Conservation (phyloP, 2,113 vertebrate genomes). For the Hemiscyllium ocellatum region DNA sequence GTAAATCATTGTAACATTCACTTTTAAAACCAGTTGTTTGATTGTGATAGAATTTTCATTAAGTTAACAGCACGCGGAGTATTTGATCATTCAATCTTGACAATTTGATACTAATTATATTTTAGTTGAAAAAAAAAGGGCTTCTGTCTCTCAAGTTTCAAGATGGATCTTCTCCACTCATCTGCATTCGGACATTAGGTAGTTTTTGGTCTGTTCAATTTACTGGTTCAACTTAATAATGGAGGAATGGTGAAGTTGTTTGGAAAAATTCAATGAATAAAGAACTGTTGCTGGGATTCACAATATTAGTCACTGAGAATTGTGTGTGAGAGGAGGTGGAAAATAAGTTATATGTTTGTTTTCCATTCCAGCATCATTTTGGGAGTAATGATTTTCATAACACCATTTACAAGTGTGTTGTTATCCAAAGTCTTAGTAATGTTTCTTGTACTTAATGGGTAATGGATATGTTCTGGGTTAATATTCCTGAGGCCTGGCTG, state of each 20-base stretch:
- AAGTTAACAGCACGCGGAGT: neutral
- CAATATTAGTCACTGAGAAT: neutral
- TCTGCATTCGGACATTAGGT: neutral
- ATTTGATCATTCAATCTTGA: neutral
- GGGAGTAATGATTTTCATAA: neutral
- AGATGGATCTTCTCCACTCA: neutral
- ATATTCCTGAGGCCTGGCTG: neutral
- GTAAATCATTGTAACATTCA: constrained; percentile 7
- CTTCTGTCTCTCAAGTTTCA: neutral
- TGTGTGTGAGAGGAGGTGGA: neutral
- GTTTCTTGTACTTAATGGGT: neutral
- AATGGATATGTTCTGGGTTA: neutral
- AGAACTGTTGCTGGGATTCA: neutral
- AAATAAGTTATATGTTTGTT: neutral
- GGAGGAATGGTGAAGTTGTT: neutral
- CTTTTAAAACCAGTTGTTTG: neutral
- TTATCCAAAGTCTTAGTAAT: neutral
- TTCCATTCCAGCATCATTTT: neutral
- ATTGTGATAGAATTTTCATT: neutral
- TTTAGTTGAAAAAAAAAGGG: neutral
- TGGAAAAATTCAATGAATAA: neutral
- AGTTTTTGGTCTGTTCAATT: neutral
- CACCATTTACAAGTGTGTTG: neutral
- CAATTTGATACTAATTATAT: too few relatives aligned
- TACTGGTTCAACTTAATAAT: neutral